Base-by-base conservation (phyloP, 2,113 vertebrate species). In the Athene noctua region DNA sequence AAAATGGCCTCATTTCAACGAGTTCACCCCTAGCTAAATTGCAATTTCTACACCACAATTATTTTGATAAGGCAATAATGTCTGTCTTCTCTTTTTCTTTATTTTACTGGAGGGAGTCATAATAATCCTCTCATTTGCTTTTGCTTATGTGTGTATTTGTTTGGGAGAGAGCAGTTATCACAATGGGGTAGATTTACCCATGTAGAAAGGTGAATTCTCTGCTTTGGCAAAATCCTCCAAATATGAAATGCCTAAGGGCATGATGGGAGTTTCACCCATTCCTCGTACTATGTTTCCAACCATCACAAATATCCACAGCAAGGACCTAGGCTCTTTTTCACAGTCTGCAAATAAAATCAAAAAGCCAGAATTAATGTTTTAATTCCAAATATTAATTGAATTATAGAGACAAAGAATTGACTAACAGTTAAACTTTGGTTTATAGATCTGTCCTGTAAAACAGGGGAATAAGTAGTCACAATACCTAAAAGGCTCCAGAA, bases 171-270 rank as follows among this genome's bases (percentile, higher is more conserved):
- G 8, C 2, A 62, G 3, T 59, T 86, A 36, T 21, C 65, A 49
- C 15, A 58, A 2, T 5, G 88, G 18, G 8, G 7, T 13, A 77
- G 78, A 87, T 61, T 98, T 98, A 99, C 99, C 99, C 71, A 99
- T 98, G 94, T 99, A 99, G 58, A 99, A 98, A 51, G 99, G 99
- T 32, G 99, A 99, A 83, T 99, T 99, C 96, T 99, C 99, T 86
- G 98, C 92, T 78, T 97, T 98, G 74, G 99, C 98, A 97, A 99
- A 99, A 96, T 99, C 99, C 82, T 99, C 99, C 58, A 99, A 97
- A 74, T 99, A 99, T 1, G 99, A 99, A 94, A 99, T 98, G 54
- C 99, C 99, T 57, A 99, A 97, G 27, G 99, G 99, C 90, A 98
- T 98, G 18, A 99, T 98, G 25, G 99, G 99, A 4, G 99, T 99